Percentiles rank a stretch among this genome's conserved stretches.
Evolutionary conservation across 2,113 vertebrate genomes (phyloP).

Genomic region (Aphyosemion australe): DNA sequence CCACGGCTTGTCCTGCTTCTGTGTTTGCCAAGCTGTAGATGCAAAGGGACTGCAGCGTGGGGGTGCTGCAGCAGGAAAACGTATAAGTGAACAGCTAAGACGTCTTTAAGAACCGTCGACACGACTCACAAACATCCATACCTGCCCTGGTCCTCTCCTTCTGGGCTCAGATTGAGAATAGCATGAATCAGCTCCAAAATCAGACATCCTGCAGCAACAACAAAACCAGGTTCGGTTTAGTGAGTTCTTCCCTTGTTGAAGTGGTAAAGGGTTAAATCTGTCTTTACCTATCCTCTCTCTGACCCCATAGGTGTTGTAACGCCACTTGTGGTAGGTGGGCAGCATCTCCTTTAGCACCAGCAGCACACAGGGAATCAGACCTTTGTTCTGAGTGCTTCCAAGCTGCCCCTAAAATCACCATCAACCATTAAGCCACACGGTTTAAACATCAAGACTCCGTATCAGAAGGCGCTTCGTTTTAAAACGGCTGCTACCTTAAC

Average conservation of each 20-base stretch:
- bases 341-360: slow-evolving; percentile 98
- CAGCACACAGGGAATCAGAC: slow-evolving; percentile 92
- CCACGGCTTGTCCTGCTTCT: slow-evolving; percentile 93
- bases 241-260: neutral
- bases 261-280: neutral
- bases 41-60: slow-evolving; percentile 92
- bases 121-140: slow-evolving; percentile 42
- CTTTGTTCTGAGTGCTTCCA: slow-evolving; percentile 94
- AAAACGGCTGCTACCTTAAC: slow-evolving; percentile 83
- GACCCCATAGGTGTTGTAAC: slow-evolving; percentile 91
- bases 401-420: slow-evolving; percentile 86
- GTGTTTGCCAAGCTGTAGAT: slow-evolving; percentile 96
- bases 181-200: slow-evolving; percentile 95
- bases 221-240: neutral
- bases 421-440: neutral
- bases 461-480: neutral
- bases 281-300: slow-evolving; percentile 91
- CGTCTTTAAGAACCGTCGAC: no score
- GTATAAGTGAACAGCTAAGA: neutral
- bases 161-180: slow-evolving; percentile 92
- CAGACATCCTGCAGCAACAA: slow-evolving; percentile 83
- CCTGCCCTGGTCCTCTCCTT: slow-evolving; percentile 89
- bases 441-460: neutral
- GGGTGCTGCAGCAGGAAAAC: slow-evolving; percentile 69
- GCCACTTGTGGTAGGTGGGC: slow-evolving; percentile 97